A percentile compares a stretch with the other conserved stretches of the same genome.
These are phyloP conservation scores for Corythornis leucogaster DNA, from an alignment of 2,797 vertebrate genomes.

Conservation along the genomic window DNA sequence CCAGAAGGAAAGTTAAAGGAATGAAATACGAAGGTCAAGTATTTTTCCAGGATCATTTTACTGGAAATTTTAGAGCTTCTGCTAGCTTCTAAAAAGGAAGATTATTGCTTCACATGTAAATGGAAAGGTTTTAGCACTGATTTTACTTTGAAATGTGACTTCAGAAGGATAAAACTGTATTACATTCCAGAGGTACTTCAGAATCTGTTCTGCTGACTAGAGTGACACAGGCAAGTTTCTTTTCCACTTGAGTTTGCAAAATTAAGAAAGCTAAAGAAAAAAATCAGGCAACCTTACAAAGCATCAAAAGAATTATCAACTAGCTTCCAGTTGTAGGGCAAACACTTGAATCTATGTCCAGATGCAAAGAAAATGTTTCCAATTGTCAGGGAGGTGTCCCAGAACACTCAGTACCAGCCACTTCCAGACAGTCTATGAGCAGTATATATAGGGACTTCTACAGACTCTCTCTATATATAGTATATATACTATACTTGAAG, in stretches of 20 bases:
- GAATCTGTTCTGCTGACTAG: neutral
- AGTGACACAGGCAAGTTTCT: neutral
- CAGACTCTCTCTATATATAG: no score
- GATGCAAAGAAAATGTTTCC: neutral
- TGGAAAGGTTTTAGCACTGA: constrained; percentile 1
- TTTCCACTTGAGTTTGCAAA: neutral
- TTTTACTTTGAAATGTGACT: constrained; percentile 42
- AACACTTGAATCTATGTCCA: neutral
- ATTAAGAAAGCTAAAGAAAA: neutral
- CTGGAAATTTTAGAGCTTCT: constrained; percentile 37
- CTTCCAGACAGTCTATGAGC: neutral
- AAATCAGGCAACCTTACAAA: neutral
- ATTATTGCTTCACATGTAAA: constrained; percentile 2
- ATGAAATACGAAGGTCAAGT: constrained; percentile 8
- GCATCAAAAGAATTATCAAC: neutral
- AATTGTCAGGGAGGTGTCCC: neutral
- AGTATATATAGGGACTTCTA: no score
- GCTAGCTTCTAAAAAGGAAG: neutral
- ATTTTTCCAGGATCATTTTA: constrained; percentile 52
- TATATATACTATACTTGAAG: no score
- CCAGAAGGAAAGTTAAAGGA: constrained; percentile 37
- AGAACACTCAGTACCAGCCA: neutral
- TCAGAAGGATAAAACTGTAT: neutral
- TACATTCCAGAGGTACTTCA: neutral
- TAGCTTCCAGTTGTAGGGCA: neutral